phyloP scores from a whole-genome alignment of 2,888 invertebrate genomes.

The Latrodectus hesperus region DNA sequence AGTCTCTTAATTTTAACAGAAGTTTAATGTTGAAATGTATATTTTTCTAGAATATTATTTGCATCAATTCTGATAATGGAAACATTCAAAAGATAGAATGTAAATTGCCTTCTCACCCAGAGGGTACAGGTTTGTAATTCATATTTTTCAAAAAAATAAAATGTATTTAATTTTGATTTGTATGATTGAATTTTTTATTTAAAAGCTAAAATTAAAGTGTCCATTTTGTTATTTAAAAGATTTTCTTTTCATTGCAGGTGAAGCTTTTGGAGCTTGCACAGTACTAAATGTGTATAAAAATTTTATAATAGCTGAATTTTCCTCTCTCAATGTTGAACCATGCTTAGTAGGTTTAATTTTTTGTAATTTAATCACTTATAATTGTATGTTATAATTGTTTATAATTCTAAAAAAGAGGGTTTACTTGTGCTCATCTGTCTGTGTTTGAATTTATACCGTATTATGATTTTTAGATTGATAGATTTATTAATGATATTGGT shows the following conservation, averaged over 20 bases:
- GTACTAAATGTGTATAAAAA: slow-evolving; percentile 68
- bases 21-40: not conserved
- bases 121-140: not conserved
- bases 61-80: slow-evolving; percentile 19
- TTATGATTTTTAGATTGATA: not conserved
- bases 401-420: not conserved
- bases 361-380: not conserved
- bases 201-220: not conserved
- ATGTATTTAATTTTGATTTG: not conserved
- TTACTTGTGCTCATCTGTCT: not conserved
- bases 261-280: slow-evolving; percentile 15
- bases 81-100: slow-evolving; percentile 13
- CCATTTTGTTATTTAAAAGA: not conserved
- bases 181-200: not conserved
- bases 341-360: slow-evolving; percentile 52
- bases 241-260: not conserved
- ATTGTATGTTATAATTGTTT: slow-evolving; percentile 11
- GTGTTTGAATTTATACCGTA: not conserved
- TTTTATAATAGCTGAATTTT: slow-evolving; percentile 68
- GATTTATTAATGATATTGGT: no score
- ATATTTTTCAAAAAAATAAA: not conserved
- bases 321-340: slow-evolving; percentile 69
- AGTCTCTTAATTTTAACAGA: not conserved
- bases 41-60: slow-evolving; percentile 25
- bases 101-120: not conserved